Conservation (phyloP, 2,888 invertebrate genomes). For the Eilema sororculum region DNA sequence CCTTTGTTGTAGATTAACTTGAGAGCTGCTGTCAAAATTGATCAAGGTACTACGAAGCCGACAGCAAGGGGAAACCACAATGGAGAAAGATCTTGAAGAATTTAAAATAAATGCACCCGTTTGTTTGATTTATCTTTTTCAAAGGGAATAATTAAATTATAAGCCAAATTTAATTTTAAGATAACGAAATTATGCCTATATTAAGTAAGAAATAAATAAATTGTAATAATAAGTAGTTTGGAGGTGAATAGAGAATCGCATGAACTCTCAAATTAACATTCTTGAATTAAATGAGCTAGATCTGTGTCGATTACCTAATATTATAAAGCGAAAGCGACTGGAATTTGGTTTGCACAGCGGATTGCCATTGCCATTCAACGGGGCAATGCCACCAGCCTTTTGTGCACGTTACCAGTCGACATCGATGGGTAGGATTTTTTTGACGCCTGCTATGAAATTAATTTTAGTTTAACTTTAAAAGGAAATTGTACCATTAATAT, state of each 20-base stretch:
- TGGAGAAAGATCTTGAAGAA: conserved; percentile 4
- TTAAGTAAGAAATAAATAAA: not conserved
- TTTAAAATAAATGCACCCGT: not conserved
- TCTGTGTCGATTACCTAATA: no score
- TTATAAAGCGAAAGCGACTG: no score
- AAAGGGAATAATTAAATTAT: not conserved
- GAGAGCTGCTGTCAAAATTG: not conserved
- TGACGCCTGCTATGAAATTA: no score
- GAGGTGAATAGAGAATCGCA: not conserved
- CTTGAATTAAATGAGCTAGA: not conserved
- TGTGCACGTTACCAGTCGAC: no score
- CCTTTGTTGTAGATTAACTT: not conserved
- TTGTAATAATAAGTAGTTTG: not conserved
- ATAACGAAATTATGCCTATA: not conserved
- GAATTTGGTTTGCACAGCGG: no score
- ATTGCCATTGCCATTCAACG: no score
- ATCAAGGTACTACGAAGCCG: no score
- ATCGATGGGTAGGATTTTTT: no score
- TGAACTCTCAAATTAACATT: not conserved
- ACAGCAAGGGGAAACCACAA: not conserved
- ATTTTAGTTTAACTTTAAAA: no score
- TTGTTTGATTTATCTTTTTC: not conserved
- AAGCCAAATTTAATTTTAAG: not conserved
- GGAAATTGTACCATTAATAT: no score
- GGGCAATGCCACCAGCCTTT: no score